These are phyloP conservation scores for Ophion ventricosus DNA, from an alignment of 2,888 invertebrate genomes.

Conservation along the genomic window DNA sequence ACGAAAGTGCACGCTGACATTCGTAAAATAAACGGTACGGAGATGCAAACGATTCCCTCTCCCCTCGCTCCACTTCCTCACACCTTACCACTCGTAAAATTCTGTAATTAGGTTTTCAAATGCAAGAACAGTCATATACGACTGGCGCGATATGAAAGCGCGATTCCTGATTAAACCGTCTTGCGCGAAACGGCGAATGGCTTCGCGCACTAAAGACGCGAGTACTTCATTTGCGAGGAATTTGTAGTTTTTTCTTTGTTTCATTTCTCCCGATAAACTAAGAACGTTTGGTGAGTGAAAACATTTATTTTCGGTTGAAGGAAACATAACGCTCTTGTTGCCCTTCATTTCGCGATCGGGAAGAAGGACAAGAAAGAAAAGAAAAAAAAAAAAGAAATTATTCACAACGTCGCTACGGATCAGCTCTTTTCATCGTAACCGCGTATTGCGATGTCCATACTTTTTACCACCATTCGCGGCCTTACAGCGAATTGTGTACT, in stretches of 20 bases:
- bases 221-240: not conserved
- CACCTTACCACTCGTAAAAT: constrained; percentile 16
- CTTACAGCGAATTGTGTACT: not conserved
- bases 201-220: not conserved
- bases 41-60: not conserved
- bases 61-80: too few species aligned
- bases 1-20: constrained; percentile 14
- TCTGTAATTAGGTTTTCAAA: constrained; percentile 65
- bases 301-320: too few species aligned
- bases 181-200: not conserved
- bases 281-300: too few species aligned
- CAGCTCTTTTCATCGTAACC: not conserved
- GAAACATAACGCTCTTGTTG: too few species aligned
- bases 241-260: constrained; percentile 6
- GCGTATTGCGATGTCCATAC: not conserved
- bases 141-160: constrained; percentile 38
- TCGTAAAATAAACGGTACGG: constrained; percentile 55
- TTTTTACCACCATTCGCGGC: not conserved
- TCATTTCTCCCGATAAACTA: not conserved
- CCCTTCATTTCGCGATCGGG: too few species aligned
- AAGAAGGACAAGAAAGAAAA: too few species aligned
- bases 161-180: constrained; percentile 27
- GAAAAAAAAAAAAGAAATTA: too few species aligned
- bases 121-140: constrained; percentile 46
- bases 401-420: too few species aligned